Evolutionary conservation across 2,888 invertebrate species (phyloP).

Genomic region (Halictus ligatus): DNA sequence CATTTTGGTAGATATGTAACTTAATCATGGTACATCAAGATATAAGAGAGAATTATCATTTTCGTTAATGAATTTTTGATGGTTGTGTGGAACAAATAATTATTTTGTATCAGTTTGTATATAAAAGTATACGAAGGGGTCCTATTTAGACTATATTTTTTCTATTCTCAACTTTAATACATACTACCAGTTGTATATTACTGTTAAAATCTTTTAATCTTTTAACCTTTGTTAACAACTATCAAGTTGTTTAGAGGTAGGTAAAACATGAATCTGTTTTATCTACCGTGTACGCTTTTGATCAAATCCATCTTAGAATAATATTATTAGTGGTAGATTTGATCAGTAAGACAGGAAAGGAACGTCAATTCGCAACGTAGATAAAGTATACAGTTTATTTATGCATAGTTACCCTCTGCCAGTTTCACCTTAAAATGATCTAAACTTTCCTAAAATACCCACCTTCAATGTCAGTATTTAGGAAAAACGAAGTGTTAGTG

Average conservation of each 20-base stretch:
- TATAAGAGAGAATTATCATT: background rate
- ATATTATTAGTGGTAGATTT: constrained; percentile 29
- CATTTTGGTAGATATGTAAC: background rate
- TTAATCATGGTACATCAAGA: background rate
- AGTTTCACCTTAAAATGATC: constrained; percentile 5
- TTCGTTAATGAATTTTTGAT: background rate
- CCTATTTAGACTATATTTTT: background rate
- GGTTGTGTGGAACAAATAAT: background rate
- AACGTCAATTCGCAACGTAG: constrained; percentile 33
- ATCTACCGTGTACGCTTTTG: background rate
- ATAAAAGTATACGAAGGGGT: background rate
- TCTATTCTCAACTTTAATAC: background rate
- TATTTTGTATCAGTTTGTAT: background rate
- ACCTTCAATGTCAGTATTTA: constrained; percentile 38
- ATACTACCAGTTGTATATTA: background rate
- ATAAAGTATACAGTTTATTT: constrained; percentile 25
- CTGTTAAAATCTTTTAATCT: background rate
- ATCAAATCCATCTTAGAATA: background rate
- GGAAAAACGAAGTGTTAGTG: constrained; percentile 41
- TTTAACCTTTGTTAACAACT: background rate
- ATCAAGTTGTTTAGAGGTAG: background rate
- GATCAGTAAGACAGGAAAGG: constrained; percentile 23
- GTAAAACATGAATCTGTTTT: background rate
- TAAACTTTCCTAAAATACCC: background rate
- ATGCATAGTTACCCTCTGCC: background rate